These are phyloP conservation scores for Trachelus troglodyta DNA, from an alignment of 2,888 invertebrate species.

Conservation along the genomic window DNA sequence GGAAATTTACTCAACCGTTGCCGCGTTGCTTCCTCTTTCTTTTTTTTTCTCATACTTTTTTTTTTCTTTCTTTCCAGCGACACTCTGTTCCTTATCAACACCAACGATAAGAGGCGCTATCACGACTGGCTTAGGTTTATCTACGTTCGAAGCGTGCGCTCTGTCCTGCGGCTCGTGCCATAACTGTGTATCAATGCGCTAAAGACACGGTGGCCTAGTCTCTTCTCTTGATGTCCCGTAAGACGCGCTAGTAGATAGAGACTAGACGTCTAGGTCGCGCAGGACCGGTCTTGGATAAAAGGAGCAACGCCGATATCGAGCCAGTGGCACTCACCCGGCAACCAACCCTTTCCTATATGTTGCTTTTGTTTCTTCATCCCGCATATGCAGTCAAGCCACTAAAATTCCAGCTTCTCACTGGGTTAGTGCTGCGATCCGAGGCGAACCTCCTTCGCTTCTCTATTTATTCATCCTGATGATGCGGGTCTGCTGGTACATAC, in stretches of 20 bases:
- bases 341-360: neutral
- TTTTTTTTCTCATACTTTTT: slow-evolving; percentile 6
- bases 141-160: neutral
- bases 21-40: slow-evolving; percentile 12
- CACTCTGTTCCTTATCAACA: slow-evolving; percentile 7
- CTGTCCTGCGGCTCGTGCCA: neutral
- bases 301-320: neutral
- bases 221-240: neutral
- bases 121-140: neutral
- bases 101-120: neutral
- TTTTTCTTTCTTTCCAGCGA: neutral
- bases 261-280: slow-evolving; percentile 45
- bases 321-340: neutral
- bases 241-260: neutral
- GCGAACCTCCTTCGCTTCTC: slow-evolving; percentile 29
- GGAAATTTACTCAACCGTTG: slow-evolving; percentile 26
- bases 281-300: slow-evolving; percentile 57
- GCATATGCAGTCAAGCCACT: neutral
- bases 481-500: slow-evolving; percentile 37
- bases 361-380: neutral
- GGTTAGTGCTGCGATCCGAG: slow-evolving; percentile 23
- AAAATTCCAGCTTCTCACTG: slow-evolving; percentile 4
- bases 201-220: neutral
- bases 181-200: neutral
- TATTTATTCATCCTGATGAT: slow-evolving; percentile 43